Base-by-base conservation (phyloP, 2,113 vertebrate species). In the Scomber japonicus region DNA sequence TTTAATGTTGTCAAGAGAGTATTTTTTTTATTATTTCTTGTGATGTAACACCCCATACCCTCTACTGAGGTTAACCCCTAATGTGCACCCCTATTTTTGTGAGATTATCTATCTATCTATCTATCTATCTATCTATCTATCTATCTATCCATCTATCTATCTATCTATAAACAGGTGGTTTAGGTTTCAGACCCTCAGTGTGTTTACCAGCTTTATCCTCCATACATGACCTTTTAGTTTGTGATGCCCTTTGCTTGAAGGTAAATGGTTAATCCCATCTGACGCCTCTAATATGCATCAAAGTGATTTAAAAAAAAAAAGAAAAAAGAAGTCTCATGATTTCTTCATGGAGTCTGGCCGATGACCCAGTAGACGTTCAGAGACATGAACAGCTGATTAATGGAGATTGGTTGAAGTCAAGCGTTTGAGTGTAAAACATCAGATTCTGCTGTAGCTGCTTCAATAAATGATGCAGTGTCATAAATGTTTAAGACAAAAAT, bases 51-150 rank as follows among this genome's bases (percentile, higher is more conserved):
- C 65, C 11, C 11, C 49, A 40, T 49, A 13, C 27, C 40, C 31
- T 40, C 14, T 24, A 46, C 30, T 30, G 49, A 74, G 31, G 35
- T 49, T 66, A 53, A 59, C 40, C n/a, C 78, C 35, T 40, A 40
- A 7, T 9, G 35, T 40, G 35, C 35, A 12, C 2, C 35, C 12
- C 11, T 62, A 19, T 45, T n/a, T 62, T 12, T n/a, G n/a, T 5
- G 40, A 62, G 60, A 44, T 63, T 72, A 65, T 59, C 45, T 55
- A 63, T 64, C 55, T 74, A 74, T 63, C 57, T 69, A 44, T 59
- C 78, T 63, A 19, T 67, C 60, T 66, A 73, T 83, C 75, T 74
- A 64, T 80, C 72, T 74, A 50, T 78, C 69, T 71, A 75, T 75
- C 69, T 65, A 62, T 78, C 74, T 71, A 59, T 83, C 64, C 70